Conservation (phyloP, 2,888 invertebrate species). For the Microplitis manilae region DNA sequence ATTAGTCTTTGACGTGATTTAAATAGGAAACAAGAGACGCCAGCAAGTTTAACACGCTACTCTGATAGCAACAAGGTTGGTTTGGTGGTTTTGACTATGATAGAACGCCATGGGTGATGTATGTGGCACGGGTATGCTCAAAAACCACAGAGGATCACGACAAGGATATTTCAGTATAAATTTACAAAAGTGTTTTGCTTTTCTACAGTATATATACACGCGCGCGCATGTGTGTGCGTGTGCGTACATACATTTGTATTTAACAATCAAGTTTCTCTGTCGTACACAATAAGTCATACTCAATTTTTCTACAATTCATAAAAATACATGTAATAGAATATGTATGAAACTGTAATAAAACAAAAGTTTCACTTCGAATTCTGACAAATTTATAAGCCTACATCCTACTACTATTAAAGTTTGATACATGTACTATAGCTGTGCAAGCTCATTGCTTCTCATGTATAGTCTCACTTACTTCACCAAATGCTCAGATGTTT, state of each 20-base stretch:
- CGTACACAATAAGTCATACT: too few relatives aligned
- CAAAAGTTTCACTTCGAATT: not conserved
- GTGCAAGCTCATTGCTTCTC: slow-evolving; percentile 30
- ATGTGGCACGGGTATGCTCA: not conserved
- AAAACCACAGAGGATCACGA: not conserved
- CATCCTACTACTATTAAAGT: not conserved
- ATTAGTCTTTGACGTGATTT: not conserved
- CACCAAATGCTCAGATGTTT: slow-evolving; percentile 32
- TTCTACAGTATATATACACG: not conserved
- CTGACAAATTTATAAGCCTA: not conserved
- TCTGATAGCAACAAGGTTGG: not conserved
- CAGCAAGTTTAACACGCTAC: not conserved
- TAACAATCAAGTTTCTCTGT: too few relatives aligned
- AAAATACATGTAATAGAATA: not conserved
- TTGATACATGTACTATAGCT: not conserved
- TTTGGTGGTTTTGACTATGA: not conserved
- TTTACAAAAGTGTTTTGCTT: not conserved
- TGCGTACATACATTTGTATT: too few relatives aligned
- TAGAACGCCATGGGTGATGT: not conserved
- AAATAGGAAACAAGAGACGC: not conserved
- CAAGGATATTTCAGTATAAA: not conserved
- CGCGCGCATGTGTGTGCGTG: too few relatives aligned
- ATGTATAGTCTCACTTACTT: slow-evolving; percentile 18
- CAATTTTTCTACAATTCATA: not conserved
- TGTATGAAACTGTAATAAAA: not conserved